phyloP scores from a whole-genome alignment of 2,797 vertebrate genomes.

The Cuculus canorus region DNA sequence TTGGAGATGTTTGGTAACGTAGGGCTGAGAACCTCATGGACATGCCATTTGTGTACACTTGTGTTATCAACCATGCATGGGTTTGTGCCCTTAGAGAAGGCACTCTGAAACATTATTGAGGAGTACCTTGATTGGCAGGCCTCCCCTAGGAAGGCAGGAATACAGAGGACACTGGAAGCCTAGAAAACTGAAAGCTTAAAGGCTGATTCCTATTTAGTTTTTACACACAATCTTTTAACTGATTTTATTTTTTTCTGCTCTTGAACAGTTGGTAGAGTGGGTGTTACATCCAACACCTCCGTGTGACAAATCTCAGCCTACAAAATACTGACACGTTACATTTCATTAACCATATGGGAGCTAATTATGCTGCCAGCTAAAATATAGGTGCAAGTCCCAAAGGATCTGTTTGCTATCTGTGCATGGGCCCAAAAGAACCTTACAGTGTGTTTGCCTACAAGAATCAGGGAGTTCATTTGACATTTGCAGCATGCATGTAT shows the following conservation, averaged over 20 bases:
- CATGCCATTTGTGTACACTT: neutral
- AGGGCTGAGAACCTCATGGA: neutral
- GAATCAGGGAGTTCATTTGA: neutral
- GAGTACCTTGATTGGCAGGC: neutral
- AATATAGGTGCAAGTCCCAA: conserved; percentile 30
- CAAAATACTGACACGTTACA: conserved; percentile 59
- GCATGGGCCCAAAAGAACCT: neutral
- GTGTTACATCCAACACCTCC: conserved; percentile 63
- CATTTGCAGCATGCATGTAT: neutral
- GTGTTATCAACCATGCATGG: rapidly evolving
- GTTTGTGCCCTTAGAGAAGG: neutral
- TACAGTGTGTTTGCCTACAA: neutral
- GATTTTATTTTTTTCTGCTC: neutral
- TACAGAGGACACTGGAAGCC: neutral
- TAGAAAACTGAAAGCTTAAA: neutral
- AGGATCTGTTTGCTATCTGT: neutral
- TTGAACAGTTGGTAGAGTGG: conserved; percentile 71
- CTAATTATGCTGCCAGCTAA: conserved; percentile 49
- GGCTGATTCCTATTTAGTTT: neutral
- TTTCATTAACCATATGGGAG: conserved; percentile 68
- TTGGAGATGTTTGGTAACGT: neutral
- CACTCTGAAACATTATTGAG: neutral
- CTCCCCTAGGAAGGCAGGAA: neutral
- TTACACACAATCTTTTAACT: neutral
- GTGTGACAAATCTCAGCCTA: conserved; percentile 66